These are phyloP conservation scores for Pangasianodon hypophthalmus DNA, from an alignment of 2,113 vertebrate species.

Conservation along the genomic window DNA sequence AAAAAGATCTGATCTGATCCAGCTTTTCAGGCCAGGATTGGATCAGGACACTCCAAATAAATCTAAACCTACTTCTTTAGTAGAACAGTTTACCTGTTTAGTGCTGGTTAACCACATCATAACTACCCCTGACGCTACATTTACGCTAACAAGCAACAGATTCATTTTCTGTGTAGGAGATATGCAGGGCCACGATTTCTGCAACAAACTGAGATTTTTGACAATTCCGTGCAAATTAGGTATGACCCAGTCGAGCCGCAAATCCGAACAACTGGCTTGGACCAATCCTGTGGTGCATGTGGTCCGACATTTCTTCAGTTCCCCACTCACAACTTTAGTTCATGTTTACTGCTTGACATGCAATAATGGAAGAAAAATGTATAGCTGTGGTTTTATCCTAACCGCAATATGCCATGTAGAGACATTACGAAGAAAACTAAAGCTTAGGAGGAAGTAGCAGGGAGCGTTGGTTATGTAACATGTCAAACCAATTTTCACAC, in stretches of 20 bases:
- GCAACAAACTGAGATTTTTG: background rate
- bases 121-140: background rate
- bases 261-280: background rate
- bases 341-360: background rate
- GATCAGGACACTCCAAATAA: background rate
- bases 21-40: background rate
- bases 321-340: background rate
- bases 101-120: background rate
- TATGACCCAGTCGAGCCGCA: background rate
- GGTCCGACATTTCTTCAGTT: background rate
- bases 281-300: background rate
- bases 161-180: background rate
- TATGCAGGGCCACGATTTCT: background rate
- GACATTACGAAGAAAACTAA: background rate
- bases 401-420: background rate
- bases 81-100: background rate
- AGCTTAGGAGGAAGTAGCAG: background rate
- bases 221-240: background rate
- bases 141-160: background rate
- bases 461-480: background rate
- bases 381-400: background rate
- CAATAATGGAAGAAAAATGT: background rate
- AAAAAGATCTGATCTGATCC: background rate
- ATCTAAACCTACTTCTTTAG: background rate
- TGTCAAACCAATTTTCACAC: background rate